Conservation (phyloP, 2,888 invertebrate species). For the Apotomis turbidana region DNA sequence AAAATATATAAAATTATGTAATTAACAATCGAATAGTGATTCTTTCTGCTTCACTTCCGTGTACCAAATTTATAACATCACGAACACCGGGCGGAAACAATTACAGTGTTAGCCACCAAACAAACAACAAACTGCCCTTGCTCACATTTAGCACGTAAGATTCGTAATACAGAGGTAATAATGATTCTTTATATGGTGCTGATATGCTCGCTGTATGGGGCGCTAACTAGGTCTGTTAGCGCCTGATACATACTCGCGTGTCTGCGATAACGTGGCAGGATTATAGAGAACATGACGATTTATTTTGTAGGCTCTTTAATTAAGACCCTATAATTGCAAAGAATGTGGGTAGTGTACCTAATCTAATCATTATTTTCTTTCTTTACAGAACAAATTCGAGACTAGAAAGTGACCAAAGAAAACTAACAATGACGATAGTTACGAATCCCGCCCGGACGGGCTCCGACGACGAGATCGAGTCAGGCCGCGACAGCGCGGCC, state of each 20-base stretch:
- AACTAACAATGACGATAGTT: constrained; percentile 74
- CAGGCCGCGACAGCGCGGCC: constrained; percentile 48
- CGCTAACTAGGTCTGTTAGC: constrained; percentile 69
- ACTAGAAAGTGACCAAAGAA: constrained; percentile 37
- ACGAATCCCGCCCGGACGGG: constrained; percentile 72
- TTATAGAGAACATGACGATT: background rate
- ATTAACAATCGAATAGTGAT: too few species aligned
- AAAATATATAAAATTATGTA: too few species aligned
- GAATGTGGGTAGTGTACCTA: background rate
- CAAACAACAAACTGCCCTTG: constrained; percentile 66
- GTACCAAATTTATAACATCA: constrained; percentile 23
- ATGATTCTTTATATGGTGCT: constrained; percentile 76
- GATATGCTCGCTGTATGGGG: constrained; percentile 68
- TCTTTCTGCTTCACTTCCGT: constrained; percentile 4
- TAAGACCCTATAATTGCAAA: too few species aligned
- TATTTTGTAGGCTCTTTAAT: too few species aligned
- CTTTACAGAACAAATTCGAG: constrained; percentile 60
- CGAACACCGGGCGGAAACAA: constrained; percentile 37
- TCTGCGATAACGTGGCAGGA: constrained; percentile 4
- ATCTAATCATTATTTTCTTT: constrained; percentile 43
- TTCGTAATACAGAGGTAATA: constrained; percentile 69
- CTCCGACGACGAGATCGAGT: constrained; percentile 65
- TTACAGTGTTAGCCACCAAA: constrained; percentile 43
- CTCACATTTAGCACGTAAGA: constrained; percentile 69
- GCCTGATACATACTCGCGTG: constrained; percentile 50